These are phyloP conservation scores for Brachionus koreanus DNA, from an alignment of 1,140 invertebrate genomes.

Conservation along the genomic window DNA sequence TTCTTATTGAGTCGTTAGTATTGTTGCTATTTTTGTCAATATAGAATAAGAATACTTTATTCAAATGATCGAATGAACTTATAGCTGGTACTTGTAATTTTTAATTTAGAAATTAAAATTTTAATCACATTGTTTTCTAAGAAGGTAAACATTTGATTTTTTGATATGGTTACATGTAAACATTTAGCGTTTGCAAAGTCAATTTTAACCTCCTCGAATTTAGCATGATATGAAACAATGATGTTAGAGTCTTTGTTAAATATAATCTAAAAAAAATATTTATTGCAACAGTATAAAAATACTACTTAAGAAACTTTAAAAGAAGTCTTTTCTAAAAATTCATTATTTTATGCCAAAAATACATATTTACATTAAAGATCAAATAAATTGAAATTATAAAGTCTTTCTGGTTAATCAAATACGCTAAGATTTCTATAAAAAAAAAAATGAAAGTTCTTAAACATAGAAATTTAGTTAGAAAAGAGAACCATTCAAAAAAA, in stretches of 20 bases:
- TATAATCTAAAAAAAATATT: neutral
- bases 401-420: too few species aligned
- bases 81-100: neutral
- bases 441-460: neutral
- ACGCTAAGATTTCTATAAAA: neutral
- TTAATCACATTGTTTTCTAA: neutral
- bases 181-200: neutral
- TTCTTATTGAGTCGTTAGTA: too few species aligned
- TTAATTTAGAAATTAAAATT: neutral
- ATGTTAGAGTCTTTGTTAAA: neutral
- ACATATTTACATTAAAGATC: neutral
- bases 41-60: neutral
- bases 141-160: neutral
- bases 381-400: neutral
- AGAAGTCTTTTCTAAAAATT: neutral
- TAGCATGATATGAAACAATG: neutral
- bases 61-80: neutral
- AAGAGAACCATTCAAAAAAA: neutral
- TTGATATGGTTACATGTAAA: slow-evolving; percentile 2
- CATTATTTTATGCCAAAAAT: neutral
- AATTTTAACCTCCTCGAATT: neutral
- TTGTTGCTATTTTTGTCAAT: neutral
- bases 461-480: too few species aligned
- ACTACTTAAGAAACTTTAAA: neutral
- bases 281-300: neutral